A percentile compares a stretch with the other conserved stretches of the same genome.
Conservation (phyloP, 1,140 invertebrate species). For the Cherax destructor region DNA sequence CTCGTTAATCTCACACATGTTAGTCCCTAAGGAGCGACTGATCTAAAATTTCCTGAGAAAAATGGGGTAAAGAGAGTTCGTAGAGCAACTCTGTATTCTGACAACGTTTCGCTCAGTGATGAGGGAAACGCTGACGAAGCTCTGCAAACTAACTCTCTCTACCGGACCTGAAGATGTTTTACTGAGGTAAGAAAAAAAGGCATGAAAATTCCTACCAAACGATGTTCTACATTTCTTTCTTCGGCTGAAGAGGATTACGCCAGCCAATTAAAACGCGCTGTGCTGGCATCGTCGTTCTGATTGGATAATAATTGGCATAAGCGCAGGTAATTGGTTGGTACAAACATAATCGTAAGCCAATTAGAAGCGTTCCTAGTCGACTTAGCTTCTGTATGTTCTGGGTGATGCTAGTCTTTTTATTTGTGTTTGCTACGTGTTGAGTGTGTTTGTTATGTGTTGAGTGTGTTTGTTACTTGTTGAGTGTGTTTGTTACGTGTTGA, state of each 20-base stretch:
- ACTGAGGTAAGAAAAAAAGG: no score
- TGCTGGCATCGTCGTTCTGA: constrained; percentile 26
- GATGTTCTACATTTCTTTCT: background rate
- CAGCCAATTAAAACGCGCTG: constrained; percentile 49
- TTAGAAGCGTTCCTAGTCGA: constrained; percentile 34
- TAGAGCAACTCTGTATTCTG: no score
- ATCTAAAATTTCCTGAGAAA: no score
- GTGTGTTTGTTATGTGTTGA: background rate
- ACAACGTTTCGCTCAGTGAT: no score
- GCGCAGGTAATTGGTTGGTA: constrained; percentile 55
- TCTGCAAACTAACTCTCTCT: no score
- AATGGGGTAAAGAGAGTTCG: no score
- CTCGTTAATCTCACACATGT: no score
- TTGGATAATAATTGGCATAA: constrained; percentile 67
- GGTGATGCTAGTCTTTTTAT: background rate
- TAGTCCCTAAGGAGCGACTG: no score
- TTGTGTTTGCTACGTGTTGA: no score
- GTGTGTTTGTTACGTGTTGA: background rate
- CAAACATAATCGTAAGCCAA: constrained; percentile 67
- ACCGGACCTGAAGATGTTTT: no score
- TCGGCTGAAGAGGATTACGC: constrained; percentile 28
- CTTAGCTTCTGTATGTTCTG: background rate
- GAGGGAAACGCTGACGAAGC: no score
- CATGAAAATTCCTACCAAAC: background rate
- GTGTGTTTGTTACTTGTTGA: background rate